Conservation (phyloP, 2,113 vertebrate species). For the Tor tambroides region DNA sequence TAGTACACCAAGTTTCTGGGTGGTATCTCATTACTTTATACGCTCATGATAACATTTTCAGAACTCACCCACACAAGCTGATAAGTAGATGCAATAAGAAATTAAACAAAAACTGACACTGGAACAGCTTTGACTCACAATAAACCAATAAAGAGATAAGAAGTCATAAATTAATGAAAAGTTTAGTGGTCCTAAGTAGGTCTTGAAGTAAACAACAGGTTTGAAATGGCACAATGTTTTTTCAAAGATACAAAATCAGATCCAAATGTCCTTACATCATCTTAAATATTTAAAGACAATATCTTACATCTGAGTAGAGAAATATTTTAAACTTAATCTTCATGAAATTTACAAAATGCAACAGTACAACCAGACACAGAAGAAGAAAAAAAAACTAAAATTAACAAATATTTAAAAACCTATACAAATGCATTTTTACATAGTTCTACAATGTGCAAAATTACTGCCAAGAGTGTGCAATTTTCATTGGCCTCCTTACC, state of each 20-base stretch:
- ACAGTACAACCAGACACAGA: neutral
- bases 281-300: conserved; percentile 31
- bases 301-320: conserved; percentile 10
- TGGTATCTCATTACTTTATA: neutral
- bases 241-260: neutral
- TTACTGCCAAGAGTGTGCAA: neutral
- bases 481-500: neutral
- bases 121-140: neutral
- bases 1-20: neutral
- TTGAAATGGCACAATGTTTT: neutral
- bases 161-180: neutral
- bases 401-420: conserved; percentile 29
- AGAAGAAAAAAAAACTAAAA: neutral
- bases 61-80: neutral
- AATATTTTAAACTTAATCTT: neutral
- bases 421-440: conserved; percentile 26
- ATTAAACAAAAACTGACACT: neutral
- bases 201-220: neutral
- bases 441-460: conserved; percentile 30
- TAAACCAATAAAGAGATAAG: neutral
- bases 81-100: neutral
- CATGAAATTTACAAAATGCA: neutral
- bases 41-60: neutral
- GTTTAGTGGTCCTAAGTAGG: neutral
- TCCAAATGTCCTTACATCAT: neutral